Conservation (phyloP, 2,113 vertebrate genomes). For the Salvelinus sp. region DNA sequence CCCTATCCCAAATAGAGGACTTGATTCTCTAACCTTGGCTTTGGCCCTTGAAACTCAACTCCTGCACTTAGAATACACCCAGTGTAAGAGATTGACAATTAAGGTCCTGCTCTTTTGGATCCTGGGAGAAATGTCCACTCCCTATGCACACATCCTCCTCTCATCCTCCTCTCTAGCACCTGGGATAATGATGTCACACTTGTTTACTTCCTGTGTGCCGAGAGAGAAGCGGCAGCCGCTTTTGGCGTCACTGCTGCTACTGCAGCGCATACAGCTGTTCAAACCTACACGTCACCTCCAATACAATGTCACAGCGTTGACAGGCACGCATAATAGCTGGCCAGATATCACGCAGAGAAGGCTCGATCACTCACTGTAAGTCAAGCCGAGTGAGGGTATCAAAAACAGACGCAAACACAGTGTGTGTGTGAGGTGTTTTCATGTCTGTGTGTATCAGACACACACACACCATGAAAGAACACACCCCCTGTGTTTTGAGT, state of each 20-base stretch:
- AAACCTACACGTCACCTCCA: background rate
- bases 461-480: background rate
- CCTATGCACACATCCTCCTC: too few species aligned
- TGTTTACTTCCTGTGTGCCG: constrained; percentile 6
- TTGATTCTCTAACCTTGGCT: too few species aligned
- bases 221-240: background rate
- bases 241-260: background rate
- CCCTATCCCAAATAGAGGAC: too few species aligned
- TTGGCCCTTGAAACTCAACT: too few species aligned
- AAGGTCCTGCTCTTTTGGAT: background rate
- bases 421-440: background rate
- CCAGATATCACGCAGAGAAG: background rate
- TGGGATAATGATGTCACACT: background rate
- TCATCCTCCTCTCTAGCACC: background rate
- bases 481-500: background rate
- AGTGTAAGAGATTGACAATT: background rate
- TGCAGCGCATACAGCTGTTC: background rate
- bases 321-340: too few species aligned
- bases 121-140: background rate
- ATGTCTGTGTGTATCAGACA: background rate
- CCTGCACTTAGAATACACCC: background rate
- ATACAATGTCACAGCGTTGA: background rate
- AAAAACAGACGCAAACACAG: background rate
- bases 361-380: background rate
- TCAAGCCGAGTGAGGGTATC: background rate